Base-by-base conservation (phyloP, 2,888 invertebrate species). In the Gandaritis pyraliata region DNA sequence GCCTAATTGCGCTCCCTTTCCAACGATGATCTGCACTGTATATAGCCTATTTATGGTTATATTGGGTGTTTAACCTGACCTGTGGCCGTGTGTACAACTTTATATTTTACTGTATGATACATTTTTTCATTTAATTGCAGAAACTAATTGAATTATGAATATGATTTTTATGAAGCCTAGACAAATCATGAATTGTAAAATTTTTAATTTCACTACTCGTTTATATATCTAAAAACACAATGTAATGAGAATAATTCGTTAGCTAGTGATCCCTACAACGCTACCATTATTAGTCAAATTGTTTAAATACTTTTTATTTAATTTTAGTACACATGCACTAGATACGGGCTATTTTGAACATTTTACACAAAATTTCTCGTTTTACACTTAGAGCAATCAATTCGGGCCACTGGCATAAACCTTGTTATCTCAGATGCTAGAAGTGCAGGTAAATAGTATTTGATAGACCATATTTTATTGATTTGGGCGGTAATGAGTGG, bases 201-300 rank as follows among this genome's bases (percentile, higher is more conserved):
- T 66, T 69, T 72, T 70, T 73, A 72, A 70, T 68, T 70, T 64
- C 57, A 12, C 70, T 72, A 73, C 23, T 59, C 46, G 52, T 63
- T 66, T 65, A 72, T 66, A 70, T 62, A 66, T 67, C 69, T 67
- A 65, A 55, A 64, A 69, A 66, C 61, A 62, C 62, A 66, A 72
- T 65, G 68, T 58, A 64, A 61, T 66, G 55, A 55, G 52, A 43
- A 38, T 45, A 45, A 49, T 63, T 61, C 65, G 66, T 68, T 69
- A 68, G 47, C 62, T 68, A 62, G 55, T 56, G 56, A 58, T 61
- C 55, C 41, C 61, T 65, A 69, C 52, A 38, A 45, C 36, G 16
- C 57, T 66, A 64, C 55, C 33, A 56, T 36, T 48, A 57, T 18
- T 48, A 63, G 13, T 54, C 58, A 65, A 52, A 58, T 55, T 46